phyloP scores from a whole-genome alignment of 37 sponge, comb jelly and placozoan genomes.

The Lycopodina hypogea region DNA sequence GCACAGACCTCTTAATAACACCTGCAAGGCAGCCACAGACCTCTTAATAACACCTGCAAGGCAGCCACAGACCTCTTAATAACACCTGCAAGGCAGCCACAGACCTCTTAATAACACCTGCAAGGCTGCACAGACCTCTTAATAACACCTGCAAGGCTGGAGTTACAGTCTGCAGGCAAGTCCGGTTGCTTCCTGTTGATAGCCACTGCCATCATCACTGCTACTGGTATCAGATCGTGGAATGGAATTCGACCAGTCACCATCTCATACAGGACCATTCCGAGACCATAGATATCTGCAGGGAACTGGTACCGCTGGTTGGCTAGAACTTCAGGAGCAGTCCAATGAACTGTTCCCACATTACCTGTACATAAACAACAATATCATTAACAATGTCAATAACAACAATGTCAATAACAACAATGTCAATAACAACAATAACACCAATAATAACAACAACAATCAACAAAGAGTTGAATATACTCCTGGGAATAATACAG shows the following conservation, averaged over 20 bases:
- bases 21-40: no score
- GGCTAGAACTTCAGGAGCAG: slow-evolving; percentile 84
- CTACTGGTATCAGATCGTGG: slow-evolving; percentile 62
- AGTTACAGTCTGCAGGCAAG: slow-evolving; percentile 21
- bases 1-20: slow-evolving; percentile 44
- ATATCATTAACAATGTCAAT: neutral
- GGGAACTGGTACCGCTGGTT: slow-evolving; percentile 70
- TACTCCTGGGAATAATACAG: no score
- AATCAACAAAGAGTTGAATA: neutral
- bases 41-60: no score
- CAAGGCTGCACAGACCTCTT: slow-evolving; percentile 27
- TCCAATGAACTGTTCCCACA: slow-evolving; percentile 89
- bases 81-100: no score
- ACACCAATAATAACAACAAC: no score
- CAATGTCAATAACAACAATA: no score
- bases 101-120: no score
- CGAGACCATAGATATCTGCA: slow-evolving; percentile 85
- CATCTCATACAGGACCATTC: slow-evolving; percentile 88
- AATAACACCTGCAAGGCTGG: slow-evolving; percentile 32
- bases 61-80: no score
- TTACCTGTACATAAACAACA: slow-evolving; percentile 45
- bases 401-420: neutral
- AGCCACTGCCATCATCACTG: slow-evolving; percentile 82
- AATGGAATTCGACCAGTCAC: slow-evolving; percentile 63
- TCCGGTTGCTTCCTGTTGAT: slow-evolving; percentile 59